These are phyloP conservation scores for Zaprionus taronus DNA, from an alignment of 1,140 invertebrate genomes.

Conservation along the genomic window DNA sequence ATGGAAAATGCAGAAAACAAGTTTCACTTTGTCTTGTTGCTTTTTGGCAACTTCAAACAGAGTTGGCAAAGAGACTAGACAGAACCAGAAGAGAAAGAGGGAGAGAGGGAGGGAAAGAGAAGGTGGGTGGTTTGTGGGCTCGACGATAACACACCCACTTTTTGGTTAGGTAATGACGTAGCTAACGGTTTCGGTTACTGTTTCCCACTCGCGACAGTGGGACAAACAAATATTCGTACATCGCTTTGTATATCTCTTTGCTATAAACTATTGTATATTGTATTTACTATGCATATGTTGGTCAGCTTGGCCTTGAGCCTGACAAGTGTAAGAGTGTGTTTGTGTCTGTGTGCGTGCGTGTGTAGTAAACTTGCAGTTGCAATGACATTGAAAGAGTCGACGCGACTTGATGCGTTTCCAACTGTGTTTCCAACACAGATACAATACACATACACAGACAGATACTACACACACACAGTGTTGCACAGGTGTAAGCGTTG, in stretches of 20 bases:
- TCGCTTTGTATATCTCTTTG: slow-evolving; percentile 16
- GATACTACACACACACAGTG: slow-evolving; percentile 1
- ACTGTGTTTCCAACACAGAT: background rate
- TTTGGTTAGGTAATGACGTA: slow-evolving; percentile 64
- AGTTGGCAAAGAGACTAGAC: background rate
- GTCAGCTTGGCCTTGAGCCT: slow-evolving; percentile 70
- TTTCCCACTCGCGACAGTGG: slow-evolving; percentile 7
- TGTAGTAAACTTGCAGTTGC: slow-evolving; percentile 57
- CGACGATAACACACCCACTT: slow-evolving; percentile 73
- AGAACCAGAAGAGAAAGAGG: background rate
- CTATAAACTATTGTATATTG: background rate
- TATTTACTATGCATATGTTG: slow-evolving; percentile 45
- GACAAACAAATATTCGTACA: slow-evolving; percentile 16
- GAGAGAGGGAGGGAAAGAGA: background rate
- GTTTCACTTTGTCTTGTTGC: slow-evolving; percentile 44
- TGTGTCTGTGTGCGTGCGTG: slow-evolving; percentile 10
- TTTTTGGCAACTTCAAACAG: slow-evolving; percentile 20
- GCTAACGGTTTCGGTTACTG: slow-evolving; percentile 48
- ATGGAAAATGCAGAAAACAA: slow-evolving; percentile 58
- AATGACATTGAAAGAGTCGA: slow-evolving; percentile 76
- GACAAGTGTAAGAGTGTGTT: slow-evolving; percentile 14
- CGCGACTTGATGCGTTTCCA: slow-evolving; percentile 47
- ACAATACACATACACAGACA: background rate
- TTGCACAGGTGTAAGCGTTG: background rate
- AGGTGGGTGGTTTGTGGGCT: slow-evolving; percentile 55